Conservation (phyloP, 1,140 invertebrate species). For the Brachionus rotundiformis region DNA sequence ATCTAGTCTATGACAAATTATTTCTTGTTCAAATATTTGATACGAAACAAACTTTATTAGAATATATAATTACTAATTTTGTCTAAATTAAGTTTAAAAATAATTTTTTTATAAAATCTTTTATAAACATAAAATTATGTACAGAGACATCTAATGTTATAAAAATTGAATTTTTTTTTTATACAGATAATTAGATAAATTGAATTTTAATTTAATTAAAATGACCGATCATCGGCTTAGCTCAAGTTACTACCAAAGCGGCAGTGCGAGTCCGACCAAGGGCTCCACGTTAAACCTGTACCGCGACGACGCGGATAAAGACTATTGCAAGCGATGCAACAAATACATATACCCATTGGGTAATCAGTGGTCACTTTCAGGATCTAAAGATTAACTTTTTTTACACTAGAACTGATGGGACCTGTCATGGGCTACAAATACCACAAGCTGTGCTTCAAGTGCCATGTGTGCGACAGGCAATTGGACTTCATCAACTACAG, state of each 20-base stretch:
- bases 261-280: slow-evolving; percentile 17
- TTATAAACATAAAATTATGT: not conserved
- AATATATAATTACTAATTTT: slow-evolving; percentile 4
- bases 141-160: not conserved
- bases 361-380: not conserved
- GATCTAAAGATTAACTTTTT: not conserved
- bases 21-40: slow-evolving; percentile 13
- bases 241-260: not conserved
- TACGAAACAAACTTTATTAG: not conserved
- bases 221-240: slow-evolving; percentile 14
- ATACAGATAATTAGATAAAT: not conserved
- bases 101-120: not conserved
- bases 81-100: slow-evolving; percentile 20
- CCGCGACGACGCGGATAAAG: slow-evolving; percentile 25
- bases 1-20: not conserved
- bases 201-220: not conserved
- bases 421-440: slow-evolving; percentile 96
- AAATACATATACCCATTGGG: slow-evolving; percentile 41
- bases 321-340: slow-evolving; percentile 29
- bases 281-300: slow-evolving; percentile 14
- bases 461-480: slow-evolving; percentile 85
- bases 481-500: slow-evolving; percentile 94
- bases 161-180: not conserved
- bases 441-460: slow-evolving; percentile 96
- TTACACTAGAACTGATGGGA: slow-evolving; percentile 74